These are phyloP conservation scores for Lasioglossum calceatum DNA, from an alignment of 2,888 invertebrate species.

Conservation along the genomic window DNA sequence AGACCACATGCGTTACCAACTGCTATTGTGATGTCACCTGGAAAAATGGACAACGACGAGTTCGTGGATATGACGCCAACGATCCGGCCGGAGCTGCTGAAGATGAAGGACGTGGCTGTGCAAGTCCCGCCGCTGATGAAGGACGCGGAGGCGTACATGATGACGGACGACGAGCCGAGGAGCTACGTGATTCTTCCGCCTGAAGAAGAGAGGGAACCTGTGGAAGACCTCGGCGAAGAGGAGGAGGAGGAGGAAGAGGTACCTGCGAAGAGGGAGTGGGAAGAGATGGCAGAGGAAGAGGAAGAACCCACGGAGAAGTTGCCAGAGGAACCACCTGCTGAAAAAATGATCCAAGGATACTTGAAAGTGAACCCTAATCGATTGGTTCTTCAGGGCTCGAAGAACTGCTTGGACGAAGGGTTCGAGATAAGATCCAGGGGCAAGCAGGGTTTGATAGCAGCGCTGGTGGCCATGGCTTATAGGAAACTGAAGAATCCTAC, in stretches of 20 bases:
- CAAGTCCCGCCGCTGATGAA: conserved; percentile 79
- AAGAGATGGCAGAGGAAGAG: conserved; percentile 23
- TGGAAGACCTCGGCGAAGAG: conserved; percentile 35
- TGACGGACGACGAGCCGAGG: conserved; percentile 70
- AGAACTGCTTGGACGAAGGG: conserved; percentile 70
- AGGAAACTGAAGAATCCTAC: conserved; percentile 71
- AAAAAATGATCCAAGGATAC: conserved; percentile 69
- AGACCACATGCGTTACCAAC: conserved; percentile 68
- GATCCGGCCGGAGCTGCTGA: conserved; percentile 63
- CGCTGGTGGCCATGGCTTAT: conserved; percentile 74
- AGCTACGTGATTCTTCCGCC: conserved; percentile 59
- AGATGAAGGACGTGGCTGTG: conserved; percentile 39
- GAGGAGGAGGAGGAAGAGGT: conserved; percentile 46
- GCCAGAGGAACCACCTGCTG: conserved; percentile 32
- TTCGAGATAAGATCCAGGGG: conserved; percentile 70
- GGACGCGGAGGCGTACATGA: conserved; percentile 71
- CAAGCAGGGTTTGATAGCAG: conserved; percentile 76
- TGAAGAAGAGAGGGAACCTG: conserved; percentile 13
- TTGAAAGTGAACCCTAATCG: conserved; percentile 73
- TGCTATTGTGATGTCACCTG: neutral
- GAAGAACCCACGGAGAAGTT: neutral
- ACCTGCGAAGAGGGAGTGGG: conserved; percentile 20
- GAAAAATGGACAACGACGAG: conserved; percentile 18
- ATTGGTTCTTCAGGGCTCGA: conserved; percentile 75
- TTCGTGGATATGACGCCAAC: conserved; percentile 72